These are phyloP conservation scores for Aphis craccivora DNA, from an alignment of 1,140 invertebrate species.

Conservation along the genomic window DNA sequence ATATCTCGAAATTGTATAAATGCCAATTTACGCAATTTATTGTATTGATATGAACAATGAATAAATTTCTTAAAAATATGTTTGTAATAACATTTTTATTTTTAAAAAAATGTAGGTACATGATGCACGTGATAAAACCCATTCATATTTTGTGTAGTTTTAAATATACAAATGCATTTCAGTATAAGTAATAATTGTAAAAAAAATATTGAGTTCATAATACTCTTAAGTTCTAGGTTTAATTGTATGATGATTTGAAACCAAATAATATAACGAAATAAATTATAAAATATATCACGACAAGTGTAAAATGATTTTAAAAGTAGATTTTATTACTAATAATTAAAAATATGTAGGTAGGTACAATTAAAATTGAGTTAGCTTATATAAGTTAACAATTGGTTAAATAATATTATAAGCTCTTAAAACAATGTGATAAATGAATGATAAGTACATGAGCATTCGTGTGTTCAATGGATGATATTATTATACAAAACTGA, in stretches of 20 bases:
- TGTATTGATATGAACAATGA: background rate
- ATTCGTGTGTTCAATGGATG: background rate
- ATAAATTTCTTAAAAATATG: background rate
- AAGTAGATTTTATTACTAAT: background rate
- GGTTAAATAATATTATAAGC: background rate
- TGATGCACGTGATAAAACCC: too few species aligned
- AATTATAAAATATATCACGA: background rate
- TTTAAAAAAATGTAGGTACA: too few species aligned
- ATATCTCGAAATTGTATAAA: too few species aligned
- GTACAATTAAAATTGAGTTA: background rate
- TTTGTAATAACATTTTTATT: background rate
- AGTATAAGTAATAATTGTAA: background rate
- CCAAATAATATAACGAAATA: background rate
- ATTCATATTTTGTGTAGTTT: background rate
- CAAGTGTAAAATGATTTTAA: background rate
- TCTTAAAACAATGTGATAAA: background rate
- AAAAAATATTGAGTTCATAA: background rate
- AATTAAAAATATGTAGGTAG: background rate
- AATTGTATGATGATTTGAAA: background rate
- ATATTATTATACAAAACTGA: background rate
- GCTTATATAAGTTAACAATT: background rate
- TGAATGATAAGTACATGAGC: background rate
- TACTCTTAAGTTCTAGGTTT: background rate
- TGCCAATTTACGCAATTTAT: background rate
- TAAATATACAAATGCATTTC: background rate